Conservation (phyloP, 2,797 vertebrate species). For the Epinephelus coioides region DNA sequence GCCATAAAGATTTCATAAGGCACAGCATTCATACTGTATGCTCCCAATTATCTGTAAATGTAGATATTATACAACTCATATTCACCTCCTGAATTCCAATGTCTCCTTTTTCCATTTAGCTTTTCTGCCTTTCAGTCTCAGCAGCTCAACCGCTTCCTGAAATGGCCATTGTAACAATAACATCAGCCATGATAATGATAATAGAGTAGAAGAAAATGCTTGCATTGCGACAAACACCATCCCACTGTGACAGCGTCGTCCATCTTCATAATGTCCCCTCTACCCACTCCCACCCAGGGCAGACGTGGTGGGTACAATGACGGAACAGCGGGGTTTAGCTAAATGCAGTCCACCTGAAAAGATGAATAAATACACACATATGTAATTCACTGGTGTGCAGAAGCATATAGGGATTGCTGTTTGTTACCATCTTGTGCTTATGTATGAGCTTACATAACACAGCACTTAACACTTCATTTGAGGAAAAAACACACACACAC, state of each 20-base stretch:
- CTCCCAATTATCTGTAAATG: constrained; percentile 81
- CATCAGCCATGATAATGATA: constrained; percentile 81
- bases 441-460: constrained; percentile 2
- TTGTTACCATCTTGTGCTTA: neutral
- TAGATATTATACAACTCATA: constrained; percentile 80
- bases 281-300: constrained; percentile 17
- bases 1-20: constrained; percentile 69
- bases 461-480: neutral
- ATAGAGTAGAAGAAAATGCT: constrained; percentile 80
- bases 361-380: constrained; percentile 15
- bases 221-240: constrained; percentile 77
- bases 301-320: constrained; percentile 50
- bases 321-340: constrained; percentile 43
- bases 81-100: constrained; percentile 75
- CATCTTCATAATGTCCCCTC: constrained; percentile 79
- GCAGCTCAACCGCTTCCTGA: constrained; percentile 74
- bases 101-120: constrained; percentile 72
- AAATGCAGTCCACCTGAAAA: constrained; percentile 40
- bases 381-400: constrained; percentile 7
- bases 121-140: constrained; percentile 62
- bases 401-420: constrained; percentile 1
- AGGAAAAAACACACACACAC: neutral
- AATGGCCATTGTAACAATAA: constrained; percentile 81
- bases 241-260: constrained; percentile 75
- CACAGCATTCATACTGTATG: constrained; percentile 71